Evolutionary conservation across 1,140 invertebrate species (phyloP).

Genomic region (Leptoteleia sp.): DNA sequence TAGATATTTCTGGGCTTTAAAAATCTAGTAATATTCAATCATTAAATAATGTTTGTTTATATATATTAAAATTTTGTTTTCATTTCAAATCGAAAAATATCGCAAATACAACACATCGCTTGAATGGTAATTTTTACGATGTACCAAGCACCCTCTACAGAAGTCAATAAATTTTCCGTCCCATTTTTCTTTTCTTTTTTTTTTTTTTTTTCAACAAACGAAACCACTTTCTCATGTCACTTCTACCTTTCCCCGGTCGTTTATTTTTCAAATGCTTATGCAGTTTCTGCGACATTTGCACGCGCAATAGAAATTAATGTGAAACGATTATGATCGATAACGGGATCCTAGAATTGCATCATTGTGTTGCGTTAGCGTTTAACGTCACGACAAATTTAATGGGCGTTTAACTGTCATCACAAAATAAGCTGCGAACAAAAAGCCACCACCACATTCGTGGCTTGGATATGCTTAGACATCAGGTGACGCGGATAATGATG

Average conservation of each 20-base stretch:
- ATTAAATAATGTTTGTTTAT: too few species aligned
- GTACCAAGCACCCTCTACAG: conserved; percentile 5
- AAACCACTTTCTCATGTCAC: conserved; percentile 25
- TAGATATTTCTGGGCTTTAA: too few species aligned
- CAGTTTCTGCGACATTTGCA: conserved; percentile 19
- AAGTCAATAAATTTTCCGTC: conserved; percentile 40
- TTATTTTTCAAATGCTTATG: conserved; percentile 39
- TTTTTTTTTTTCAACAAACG: background rate
- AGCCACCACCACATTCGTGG: background rate
- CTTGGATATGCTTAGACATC: too few species aligned
- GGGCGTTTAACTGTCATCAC: conserved; percentile 26
- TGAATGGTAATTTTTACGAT: conserved; percentile 23
- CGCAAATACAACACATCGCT: too few species aligned
- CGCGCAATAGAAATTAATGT: conserved; percentile 36
- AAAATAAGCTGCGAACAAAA: conserved; percentile 21
- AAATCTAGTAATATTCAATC: too few species aligned
- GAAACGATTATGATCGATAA: conserved; percentile 49
- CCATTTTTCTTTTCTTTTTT: too few species aligned
- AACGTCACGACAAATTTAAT: conserved; percentile 46
- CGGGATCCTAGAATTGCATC: conserved; percentile 28
- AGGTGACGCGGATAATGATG: conserved; percentile 7
- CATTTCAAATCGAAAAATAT: too few species aligned
- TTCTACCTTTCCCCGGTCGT: conserved; percentile 9
- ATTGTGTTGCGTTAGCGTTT: conserved; percentile 31
- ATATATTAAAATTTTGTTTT: too few species aligned